A percentile compares a stretch with the other conserved stretches of the same genome.
These are phyloP conservation scores for Archips xylosteana DNA, from an alignment of 2,888 invertebrate species.

Conservation along the genomic window DNA sequence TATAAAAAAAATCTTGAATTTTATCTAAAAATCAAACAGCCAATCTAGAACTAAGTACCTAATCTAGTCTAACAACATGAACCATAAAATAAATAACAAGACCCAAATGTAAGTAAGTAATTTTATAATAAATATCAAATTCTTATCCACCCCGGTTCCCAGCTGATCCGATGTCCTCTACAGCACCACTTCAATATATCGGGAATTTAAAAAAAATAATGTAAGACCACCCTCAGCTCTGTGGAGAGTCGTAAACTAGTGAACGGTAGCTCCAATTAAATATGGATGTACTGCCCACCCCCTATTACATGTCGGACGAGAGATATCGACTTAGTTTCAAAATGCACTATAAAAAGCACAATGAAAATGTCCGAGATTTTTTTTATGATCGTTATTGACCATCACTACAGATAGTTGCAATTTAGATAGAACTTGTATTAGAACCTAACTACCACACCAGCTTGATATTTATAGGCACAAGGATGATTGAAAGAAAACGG, in stretches of 20 bases:
- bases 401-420: too few species aligned
- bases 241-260: constrained; percentile 77
- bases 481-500: too few species aligned
- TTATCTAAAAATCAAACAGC: too few species aligned
- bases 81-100: background rate
- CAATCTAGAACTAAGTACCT: too few species aligned
- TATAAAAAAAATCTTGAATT: too few species aligned
- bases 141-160: constrained; percentile 49
- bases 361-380: too few species aligned
- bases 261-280: constrained; percentile 76
- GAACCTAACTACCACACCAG: too few species aligned
- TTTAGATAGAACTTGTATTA: too few species aligned
- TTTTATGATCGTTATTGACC: too few species aligned
- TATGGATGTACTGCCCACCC: constrained; percentile 69
- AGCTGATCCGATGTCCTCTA: constrained; percentile 72
- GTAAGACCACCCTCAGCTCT: constrained; percentile 75
- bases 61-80: background rate
- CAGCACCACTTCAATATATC: constrained; percentile 78
- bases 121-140: constrained; percentile 10
- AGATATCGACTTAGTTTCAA: background rate
- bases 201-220: constrained; percentile 79
- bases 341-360: background rate
- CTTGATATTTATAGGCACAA: too few species aligned
- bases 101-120: background rate
- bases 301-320: constrained; percentile 36